phyloP scores from a whole-genome alignment of 2,113 vertebrate species.

The Charina bottae region DNA sequence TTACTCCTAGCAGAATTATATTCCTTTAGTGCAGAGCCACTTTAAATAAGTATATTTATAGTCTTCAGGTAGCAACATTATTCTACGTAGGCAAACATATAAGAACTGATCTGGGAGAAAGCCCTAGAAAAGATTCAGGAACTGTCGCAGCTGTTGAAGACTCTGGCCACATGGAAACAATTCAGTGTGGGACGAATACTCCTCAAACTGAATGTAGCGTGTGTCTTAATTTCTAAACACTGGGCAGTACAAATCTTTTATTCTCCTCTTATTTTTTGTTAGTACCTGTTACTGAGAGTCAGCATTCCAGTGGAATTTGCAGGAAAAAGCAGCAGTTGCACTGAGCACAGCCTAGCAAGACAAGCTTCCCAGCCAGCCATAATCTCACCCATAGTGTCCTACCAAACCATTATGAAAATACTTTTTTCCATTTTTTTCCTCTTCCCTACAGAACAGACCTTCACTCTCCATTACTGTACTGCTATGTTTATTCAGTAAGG shows the following conservation, averaged over 20 bases:
- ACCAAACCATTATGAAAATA: conserved; percentile 55
- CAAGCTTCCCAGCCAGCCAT: conserved; percentile 26
- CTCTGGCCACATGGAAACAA: neutral
- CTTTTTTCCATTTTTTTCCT: conserved; percentile 33
- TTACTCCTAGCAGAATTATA: neutral
- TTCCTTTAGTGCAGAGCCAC: neutral
- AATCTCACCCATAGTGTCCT: conserved; percentile 46
- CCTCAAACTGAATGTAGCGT: neutral
- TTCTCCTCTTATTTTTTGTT: neutral
- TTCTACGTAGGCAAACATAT: neutral
- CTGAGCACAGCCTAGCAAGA: neutral
- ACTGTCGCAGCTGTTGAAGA: accelerated
- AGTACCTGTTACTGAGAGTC: conserved; percentile 1
- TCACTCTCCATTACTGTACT: conserved; percentile 40
- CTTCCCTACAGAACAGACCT: conserved; percentile 37
- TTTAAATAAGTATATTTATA: neutral
- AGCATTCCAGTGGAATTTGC: accelerated
- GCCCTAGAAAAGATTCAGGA: neutral
- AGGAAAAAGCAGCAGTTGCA: conserved; percentile 13
- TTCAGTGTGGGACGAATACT: neutral
- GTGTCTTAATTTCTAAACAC: neutral
- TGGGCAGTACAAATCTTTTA: neutral
- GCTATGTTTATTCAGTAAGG: conserved; percentile 61
- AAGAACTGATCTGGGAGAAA: neutral
- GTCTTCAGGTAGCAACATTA: neutral